These are phyloP conservation scores for Pseudomugil tenellus DNA, from an alignment of 2,797 vertebrate species.

Conservation along the genomic window DNA sequence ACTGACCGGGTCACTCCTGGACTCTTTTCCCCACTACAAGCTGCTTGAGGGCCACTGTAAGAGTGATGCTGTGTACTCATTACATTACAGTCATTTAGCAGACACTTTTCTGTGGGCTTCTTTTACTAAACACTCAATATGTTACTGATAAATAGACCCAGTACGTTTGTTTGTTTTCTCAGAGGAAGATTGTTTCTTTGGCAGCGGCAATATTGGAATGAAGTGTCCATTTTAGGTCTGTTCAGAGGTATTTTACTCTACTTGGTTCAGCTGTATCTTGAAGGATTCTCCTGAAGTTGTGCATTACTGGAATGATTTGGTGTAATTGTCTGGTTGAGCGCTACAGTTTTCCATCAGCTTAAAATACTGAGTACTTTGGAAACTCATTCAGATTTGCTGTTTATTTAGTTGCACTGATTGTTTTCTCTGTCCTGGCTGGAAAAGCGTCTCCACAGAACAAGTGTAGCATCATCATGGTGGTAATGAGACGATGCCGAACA, in stretches of 20 bases:
- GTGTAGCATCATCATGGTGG: neutral
- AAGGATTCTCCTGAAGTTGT: neutral
- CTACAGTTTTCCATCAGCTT: no score
- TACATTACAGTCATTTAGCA: no score
- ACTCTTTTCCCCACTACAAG: no score
- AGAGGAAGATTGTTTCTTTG: constrained; percentile 5
- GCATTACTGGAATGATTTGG: neutral
- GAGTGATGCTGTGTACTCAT: neutral
- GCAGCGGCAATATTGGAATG: constrained; percentile 5
- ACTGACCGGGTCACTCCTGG: no score
- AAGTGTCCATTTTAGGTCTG: neutral
- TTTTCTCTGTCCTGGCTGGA: neutral
- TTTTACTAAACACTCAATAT: constrained; percentile 12
- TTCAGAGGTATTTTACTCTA: neutral
- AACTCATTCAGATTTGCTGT: neutral
- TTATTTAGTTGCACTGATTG: neutral
- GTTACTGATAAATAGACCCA: constrained; percentile 20
- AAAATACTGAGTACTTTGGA: no score
- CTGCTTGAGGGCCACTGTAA: no score
- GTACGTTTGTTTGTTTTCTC: constrained; percentile 45
- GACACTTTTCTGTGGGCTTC: no score
- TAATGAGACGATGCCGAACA: neutral
- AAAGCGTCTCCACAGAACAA: neutral
- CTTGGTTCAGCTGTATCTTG: neutral
- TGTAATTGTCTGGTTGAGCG: no score